Conservation (phyloP, 2,113 vertebrate species). For the Azemiops feae region DNA sequence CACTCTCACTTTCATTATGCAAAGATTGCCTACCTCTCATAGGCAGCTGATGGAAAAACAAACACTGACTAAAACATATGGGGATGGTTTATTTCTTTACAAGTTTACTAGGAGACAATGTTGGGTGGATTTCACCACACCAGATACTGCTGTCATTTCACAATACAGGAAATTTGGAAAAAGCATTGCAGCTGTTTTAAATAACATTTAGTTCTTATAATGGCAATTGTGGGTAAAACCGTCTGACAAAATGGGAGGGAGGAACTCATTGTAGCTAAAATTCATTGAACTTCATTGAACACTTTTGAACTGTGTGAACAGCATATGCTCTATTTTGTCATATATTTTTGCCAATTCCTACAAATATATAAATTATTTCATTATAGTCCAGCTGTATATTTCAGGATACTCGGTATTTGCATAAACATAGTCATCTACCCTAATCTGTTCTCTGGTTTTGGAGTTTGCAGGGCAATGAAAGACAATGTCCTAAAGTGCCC, state of each 20-base stretch:
- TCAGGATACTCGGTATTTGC: neutral
- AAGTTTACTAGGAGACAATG: conserved; percentile 66
- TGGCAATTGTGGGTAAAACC: conserved; percentile 56
- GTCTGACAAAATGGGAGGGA: neutral
- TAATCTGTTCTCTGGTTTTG: neutral
- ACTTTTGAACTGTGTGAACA: neutral
- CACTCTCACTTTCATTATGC: conserved; percentile 48
- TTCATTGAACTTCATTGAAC: neutral
- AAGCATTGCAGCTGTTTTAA: conserved; percentile 61
- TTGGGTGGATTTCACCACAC: conserved; percentile 53
- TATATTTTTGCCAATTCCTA: neutral
- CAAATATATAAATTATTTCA: neutral
- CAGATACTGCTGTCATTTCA: conserved; percentile 66
- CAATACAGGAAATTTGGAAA: conserved; percentile 62
- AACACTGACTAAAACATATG: conserved; percentile 64
- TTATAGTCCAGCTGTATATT: neutral
- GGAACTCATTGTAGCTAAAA: neutral
- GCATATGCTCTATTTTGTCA: neutral
- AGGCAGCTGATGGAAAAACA: conserved; percentile 68
- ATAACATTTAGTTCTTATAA: conserved; percentile 62
- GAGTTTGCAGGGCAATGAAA: neutral
- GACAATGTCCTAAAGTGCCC: neutral
- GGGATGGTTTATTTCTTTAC: conserved; percentile 67
- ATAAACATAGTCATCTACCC: neutral
- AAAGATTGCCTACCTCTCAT: conserved; percentile 55